Base-by-base conservation (phyloP, 2,888 invertebrate genomes). In the Lycophotia porphyrea region DNA sequence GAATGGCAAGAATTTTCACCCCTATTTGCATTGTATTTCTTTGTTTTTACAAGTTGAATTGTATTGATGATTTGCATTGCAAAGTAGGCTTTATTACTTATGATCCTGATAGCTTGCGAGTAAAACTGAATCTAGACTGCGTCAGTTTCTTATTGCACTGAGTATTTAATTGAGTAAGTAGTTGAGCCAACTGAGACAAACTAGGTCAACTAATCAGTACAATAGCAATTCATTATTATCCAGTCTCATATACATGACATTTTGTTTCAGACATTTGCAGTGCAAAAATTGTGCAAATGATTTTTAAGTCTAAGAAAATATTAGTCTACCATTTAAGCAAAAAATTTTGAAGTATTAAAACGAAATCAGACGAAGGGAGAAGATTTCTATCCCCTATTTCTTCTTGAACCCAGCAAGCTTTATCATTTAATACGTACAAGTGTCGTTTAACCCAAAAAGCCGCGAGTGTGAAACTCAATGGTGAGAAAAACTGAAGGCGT, bases 1-100 rank as follows among this genome's bases (percentile, higher is more conserved):
- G 91, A 90, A 94, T 93, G 87, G 89, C 88, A 87, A 88, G 90
- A 92, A 88, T 92, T 94, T 93, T 92, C 90, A 90, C 90, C 91
- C 90, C 88, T 87, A 86, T 90, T 91, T 90, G 86, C 89, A 89
- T 92, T 90, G 91, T 90, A 85, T 87, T 88, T 86, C 89, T 88
- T 87, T 84, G 80, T 74, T 81, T 84, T 84, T 85, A 78, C 78
- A 84, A 80, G 61, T 55, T 44, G 31, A 74, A 81, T 82, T 78
- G 70, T 77, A 75, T 71, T 74, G n/a, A 74, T 64, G 39, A 72
- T 84, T 86, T 82, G 60, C 61, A 81, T 83, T 85, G 71, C 63
- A 61, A 76, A 73, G 49, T 80, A 74, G 31, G 61, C 42, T 63
- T 21, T 76, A 49, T 71, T 70, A 31, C 39, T 60, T 55, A 66